A percentile compares a stretch with the other conserved stretches of the same genome.
phyloP scores from a whole-genome alignment of 2,888 invertebrate genomes.

The Eristalis tenax region DNA sequence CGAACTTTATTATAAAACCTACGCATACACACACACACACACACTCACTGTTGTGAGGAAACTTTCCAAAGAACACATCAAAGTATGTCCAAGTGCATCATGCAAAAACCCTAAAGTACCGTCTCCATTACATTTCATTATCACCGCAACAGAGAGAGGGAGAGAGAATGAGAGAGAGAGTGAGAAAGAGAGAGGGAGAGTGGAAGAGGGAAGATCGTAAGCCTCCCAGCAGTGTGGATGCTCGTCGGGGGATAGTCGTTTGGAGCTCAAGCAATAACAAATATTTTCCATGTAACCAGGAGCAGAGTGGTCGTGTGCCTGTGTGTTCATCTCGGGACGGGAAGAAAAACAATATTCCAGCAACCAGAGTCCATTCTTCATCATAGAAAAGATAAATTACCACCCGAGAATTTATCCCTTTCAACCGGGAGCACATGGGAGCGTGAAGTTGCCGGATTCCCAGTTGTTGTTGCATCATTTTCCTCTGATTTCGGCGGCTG shows the following conservation, averaged over 20 bases:
- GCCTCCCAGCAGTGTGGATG: neutral
- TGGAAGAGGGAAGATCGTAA: neutral
- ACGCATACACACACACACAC: neutral
- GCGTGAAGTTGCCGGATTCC: slow-evolving; percentile 5
- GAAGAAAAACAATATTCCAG: slow-evolving; percentile 64
- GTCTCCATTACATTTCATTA: slow-evolving; percentile 63
- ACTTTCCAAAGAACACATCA: slow-evolving; percentile 51
- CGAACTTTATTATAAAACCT: slow-evolving; percentile 3
- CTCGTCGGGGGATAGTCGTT: neutral
- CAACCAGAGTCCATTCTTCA: slow-evolving; percentile 69
- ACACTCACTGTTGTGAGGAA: neutral
- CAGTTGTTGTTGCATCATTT: neutral
- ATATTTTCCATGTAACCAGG: slow-evolving; percentile 54
- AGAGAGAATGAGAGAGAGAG: too few relatives aligned
- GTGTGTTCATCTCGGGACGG: slow-evolving; percentile 36
- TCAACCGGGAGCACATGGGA: slow-evolving; percentile 60
- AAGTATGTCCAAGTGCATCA: slow-evolving; percentile 45
- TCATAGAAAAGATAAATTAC: slow-evolving; percentile 72
- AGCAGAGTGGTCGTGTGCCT: slow-evolving; percentile 4
- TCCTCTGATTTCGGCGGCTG: neutral
- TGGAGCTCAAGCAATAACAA: slow-evolving; percentile 53
- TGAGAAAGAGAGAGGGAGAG: neutral
- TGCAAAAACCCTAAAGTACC: slow-evolving; percentile 53
- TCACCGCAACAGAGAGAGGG: slow-evolving; percentile 40
- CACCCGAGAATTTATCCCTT: slow-evolving; percentile 64